These are phyloP conservation scores for Corydoras maculifer DNA, from an alignment of 2,113 vertebrate genomes.

Conservation along the genomic window DNA sequence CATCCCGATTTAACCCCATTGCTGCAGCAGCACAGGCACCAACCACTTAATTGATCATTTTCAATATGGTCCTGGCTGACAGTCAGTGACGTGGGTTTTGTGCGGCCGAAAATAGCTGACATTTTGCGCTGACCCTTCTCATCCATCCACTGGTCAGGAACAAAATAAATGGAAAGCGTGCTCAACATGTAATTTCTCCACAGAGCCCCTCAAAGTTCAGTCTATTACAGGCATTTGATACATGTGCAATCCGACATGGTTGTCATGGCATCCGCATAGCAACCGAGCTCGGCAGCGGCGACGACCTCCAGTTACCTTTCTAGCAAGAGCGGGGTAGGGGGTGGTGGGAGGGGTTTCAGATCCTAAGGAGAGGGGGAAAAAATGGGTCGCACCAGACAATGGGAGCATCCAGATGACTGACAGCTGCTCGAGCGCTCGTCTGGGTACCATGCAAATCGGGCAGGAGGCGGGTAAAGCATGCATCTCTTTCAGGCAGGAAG, in stretches of 20 bases:
- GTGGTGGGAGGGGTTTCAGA: conserved; percentile 7
- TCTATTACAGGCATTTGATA: conserved; percentile 42
- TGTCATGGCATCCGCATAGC: conserved; percentile 49
- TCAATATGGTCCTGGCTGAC: conserved; percentile 23
- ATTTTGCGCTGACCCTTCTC: conserved; percentile 35
- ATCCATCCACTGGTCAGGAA: neutral
- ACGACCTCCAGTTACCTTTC: conserved; percentile 45
- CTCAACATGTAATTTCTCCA: conserved; percentile 15
- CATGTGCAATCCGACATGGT: conserved; percentile 36
- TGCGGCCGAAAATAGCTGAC: conserved; percentile 33
- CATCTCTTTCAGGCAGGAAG: conserved; percentile 33
- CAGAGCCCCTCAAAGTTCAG: conserved; percentile 31
- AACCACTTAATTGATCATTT: conserved; percentile 31
- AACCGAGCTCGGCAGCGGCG: conserved; percentile 25
- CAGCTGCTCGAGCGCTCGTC: conserved; percentile 35
- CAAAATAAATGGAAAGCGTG: conserved; percentile 32
- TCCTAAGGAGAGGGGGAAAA: conserved; percentile 9
- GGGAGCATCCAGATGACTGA: conserved; percentile 27
- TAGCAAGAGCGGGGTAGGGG: conserved; percentile 11
- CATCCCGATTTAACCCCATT: conserved; percentile 9
- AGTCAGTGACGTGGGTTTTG: conserved; percentile 22
- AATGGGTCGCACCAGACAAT: conserved; percentile 23
- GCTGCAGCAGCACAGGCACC: conserved; percentile 10
- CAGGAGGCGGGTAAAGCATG: neutral
- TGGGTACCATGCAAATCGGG: conserved; percentile 38